phyloP scores from a whole-genome alignment of 2,888 invertebrate genomes.

The Hoplodrina blanda region DNA sequence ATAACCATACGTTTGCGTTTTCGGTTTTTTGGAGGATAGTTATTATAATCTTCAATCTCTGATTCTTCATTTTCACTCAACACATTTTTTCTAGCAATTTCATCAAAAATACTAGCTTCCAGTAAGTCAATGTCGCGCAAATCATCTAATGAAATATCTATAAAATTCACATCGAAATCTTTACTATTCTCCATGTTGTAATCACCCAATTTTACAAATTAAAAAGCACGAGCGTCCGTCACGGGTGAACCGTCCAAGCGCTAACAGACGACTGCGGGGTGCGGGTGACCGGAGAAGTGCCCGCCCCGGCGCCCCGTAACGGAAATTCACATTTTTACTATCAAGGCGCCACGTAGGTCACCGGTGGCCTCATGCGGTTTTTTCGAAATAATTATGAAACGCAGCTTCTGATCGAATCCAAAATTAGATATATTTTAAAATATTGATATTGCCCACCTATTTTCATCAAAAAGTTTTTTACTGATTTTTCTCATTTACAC shows the following conservation, averaged over 20 bases:
- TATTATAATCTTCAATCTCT: constrained; percentile 14
- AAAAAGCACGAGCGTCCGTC: constrained; percentile 6
- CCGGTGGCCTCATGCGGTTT: constrained; percentile 6
- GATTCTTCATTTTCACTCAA: constrained; percentile 13
- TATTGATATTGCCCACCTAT: constrained; percentile 1
- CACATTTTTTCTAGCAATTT: constrained; percentile 12
- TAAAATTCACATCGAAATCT: constrained; percentile 12
- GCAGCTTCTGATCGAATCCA: constrained; percentile 12
- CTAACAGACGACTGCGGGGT: constrained; percentile 10
- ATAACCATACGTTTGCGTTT: constrained; percentile 13
- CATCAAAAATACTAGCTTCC: constrained; percentile 15
- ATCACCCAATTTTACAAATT: constrained; percentile 10
- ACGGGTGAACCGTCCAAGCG: constrained; percentile 8
- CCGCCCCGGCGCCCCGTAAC: constrained; percentile 8
- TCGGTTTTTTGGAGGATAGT: constrained; percentile 8
- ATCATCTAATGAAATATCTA: constrained; percentile 12
- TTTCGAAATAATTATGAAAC: constrained; percentile 13
- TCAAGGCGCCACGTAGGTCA: constrained; percentile 2
- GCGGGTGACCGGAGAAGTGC: constrained; percentile 12
- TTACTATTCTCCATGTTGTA: constrained; percentile 2
- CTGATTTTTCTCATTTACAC: no score
- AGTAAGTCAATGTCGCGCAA: constrained; percentile 20
- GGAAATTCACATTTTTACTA: constrained; percentile 13
- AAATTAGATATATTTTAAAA: constrained; percentile 1
- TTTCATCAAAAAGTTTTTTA: no score